A percentile compares a stretch with the other conserved stretches of the same genome.
phyloP scores from a whole-genome alignment of 1,140 invertebrate genomes.

The Acromyrmex echinatior region DNA sequence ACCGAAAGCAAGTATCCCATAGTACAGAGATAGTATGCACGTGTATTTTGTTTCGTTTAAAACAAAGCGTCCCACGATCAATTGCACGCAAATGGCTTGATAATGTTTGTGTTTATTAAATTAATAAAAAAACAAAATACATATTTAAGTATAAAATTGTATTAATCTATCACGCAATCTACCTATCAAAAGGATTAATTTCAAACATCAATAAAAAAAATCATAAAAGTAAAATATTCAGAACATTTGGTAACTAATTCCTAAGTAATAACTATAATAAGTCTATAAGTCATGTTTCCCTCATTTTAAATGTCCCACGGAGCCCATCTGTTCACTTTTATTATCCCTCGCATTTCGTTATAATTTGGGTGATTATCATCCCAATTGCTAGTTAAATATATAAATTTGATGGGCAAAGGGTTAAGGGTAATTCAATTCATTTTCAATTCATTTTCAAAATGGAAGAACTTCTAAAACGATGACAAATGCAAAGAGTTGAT shows the following conservation, averaged over 20 bases:
- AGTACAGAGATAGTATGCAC: not conserved
- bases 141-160: not conserved
- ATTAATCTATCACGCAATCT: not conserved
- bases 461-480: not conserved
- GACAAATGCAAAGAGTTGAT: conserved; percentile 57
- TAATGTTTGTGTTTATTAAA: conserved; percentile 18
- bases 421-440: conserved; percentile 22
- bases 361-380: conserved; percentile 21
- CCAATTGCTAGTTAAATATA: conserved; percentile 35
- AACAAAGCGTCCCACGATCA: conserved; percentile 2
- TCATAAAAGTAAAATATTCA: not conserved
- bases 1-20: conserved; percentile 45
- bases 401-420: conserved; percentile 6
- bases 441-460: not conserved
- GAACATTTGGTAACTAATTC: not conserved
- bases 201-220: not conserved
- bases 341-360: not conserved
- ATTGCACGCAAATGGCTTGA: conserved; percentile 6
- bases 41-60: conserved; percentile 8
- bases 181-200: not conserved
- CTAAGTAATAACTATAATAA: not conserved
- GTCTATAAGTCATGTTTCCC: not conserved
- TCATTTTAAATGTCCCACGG: not conserved
- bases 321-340: not conserved
- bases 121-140: not conserved